Conservation (phyloP, 35 echinoderm and acorn worm genomes). For the Lytechinus variegatus region DNA sequence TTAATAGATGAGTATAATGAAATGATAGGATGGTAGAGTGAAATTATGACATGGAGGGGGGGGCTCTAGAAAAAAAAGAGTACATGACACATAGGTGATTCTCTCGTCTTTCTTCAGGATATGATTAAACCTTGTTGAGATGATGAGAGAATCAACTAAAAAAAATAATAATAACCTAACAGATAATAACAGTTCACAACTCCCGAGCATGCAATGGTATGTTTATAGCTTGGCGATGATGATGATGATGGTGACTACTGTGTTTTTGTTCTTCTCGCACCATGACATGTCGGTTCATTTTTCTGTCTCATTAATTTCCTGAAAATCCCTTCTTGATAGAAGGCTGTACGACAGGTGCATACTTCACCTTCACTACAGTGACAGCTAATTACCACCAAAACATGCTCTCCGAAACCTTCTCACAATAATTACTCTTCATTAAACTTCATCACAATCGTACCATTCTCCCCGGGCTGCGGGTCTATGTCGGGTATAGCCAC, state of each 20-base stretch:
- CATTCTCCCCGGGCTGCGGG: background rate
- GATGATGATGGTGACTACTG: conserved; percentile 4
- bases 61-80: background rate
- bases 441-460: conserved; percentile 15
- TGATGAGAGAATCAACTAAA: conserved; percentile 18
- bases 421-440: conserved; percentile 24
- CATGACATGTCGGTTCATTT: conserved; percentile 26
- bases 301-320: conserved; percentile 52
- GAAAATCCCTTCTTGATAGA: conserved; percentile 38
- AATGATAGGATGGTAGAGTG: background rate
- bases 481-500: background rate
- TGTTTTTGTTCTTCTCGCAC: conserved; percentile 32
- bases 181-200: conserved; percentile 23
- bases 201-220: conserved; percentile 3
- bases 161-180: background rate
- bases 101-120: background rate
- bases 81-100: conserved; percentile 26
- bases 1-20: background rate
- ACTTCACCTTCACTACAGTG: conserved; percentile 33
- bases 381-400: conserved; percentile 54
- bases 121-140: conserved; percentile 33
- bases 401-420: background rate
- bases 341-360: conserved; percentile 27
- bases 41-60: background rate
- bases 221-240: background rate